These are phyloP conservation scores for Aplysia californica DNA, from an alignment of 1,140 invertebrate genomes.

Conservation along the genomic window DNA sequence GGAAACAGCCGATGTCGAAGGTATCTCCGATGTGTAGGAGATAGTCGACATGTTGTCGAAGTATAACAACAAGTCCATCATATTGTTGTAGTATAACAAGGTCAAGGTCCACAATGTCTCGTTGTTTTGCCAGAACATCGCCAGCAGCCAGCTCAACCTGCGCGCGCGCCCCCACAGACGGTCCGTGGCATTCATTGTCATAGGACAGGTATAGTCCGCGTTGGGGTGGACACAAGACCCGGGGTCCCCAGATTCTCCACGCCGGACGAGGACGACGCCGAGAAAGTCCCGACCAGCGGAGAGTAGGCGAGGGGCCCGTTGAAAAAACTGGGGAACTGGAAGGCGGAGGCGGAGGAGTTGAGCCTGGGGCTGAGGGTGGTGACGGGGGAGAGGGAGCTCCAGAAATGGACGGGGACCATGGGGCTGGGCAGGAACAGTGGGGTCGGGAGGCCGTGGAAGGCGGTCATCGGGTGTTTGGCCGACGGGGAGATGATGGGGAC, in stretches of 20 bases:
- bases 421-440: slow-evolving; percentile 55
- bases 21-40: too few relatives aligned
- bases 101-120: too few relatives aligned
- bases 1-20: too few relatives aligned
- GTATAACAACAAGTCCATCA: too few relatives aligned
- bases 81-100: too few relatives aligned
- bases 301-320: slow-evolving; percentile 45
- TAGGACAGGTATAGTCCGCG: slow-evolving; percentile 37
- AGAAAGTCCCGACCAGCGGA: slow-evolving; percentile 37
- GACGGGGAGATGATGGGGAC: slow-evolving; percentile 36
- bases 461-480: slow-evolving; percentile 33
- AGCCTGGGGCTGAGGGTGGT: slow-evolving; percentile 55
- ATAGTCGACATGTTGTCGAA: too few relatives aligned
- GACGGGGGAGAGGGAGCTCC: slow-evolving; percentile 59
- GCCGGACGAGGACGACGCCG: slow-evolving; percentile 1
- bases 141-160: too few relatives aligned
- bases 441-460: slow-evolving; percentile 37
- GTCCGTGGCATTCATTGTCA: slow-evolving; percentile 36
- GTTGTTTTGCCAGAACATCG: too few relatives aligned
- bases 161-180: too few relatives aligned
- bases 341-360: slow-evolving; percentile 39
- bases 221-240: slow-evolving; percentile 36
- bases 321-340: slow-evolving; percentile 56
- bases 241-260: slow-evolving; percentile 36
- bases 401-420: slow-evolving; percentile 57